Evolutionary conservation across 2,888 invertebrate genomes (phyloP), one percentile per base, ranked within the genome.

Genomic region (Heliothis peltigera): DNA sequence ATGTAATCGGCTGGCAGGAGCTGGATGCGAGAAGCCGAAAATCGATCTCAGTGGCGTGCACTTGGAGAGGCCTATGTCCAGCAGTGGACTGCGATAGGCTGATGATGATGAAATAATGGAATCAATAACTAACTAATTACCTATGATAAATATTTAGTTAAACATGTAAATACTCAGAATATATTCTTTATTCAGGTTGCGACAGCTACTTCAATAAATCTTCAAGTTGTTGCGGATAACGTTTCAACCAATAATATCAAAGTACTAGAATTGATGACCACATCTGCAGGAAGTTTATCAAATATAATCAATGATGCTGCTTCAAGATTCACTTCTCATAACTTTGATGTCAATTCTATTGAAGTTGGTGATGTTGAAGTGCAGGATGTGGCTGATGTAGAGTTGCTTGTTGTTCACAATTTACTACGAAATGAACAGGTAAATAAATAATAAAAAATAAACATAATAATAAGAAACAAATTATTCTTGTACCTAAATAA

Each of bases 181-280:
- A 28, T 28, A 1, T 7, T 28, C 2, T 5, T 57, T 35, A 35
- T 61, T 18, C 43, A 56, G 61, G 3, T 55, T 5, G n/a, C 19
- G 12, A 39, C 39, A 17, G 46, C 55, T 2, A n/a, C 19, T 47
- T 47, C 19, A 8, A 8, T 47, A 6, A 47, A 42, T 19, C 55
- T 61, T n/a, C 35, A 61, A 55, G n/a, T 61, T 8, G 19, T 61
- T 5, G 25, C 46, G 10, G 61, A 61, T n/a, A 55, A 61, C 8
- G 25, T 25, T 5, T 10, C n/a, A 12, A 35, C 12, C 5, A 39
- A 47, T 55, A 39, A 39, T 47, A 61, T 47, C 12, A 55, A 39
- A 61, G 19, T 39, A 17, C 7, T 47, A 5, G 39, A 61, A 47
- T 8, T 61, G 5, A 4, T n/a, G 2, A 46, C n/a, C n/a, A 32